Conservation (phyloP, 2,797 vertebrate genomes). For the Phataginus tetradactyla region DNA sequence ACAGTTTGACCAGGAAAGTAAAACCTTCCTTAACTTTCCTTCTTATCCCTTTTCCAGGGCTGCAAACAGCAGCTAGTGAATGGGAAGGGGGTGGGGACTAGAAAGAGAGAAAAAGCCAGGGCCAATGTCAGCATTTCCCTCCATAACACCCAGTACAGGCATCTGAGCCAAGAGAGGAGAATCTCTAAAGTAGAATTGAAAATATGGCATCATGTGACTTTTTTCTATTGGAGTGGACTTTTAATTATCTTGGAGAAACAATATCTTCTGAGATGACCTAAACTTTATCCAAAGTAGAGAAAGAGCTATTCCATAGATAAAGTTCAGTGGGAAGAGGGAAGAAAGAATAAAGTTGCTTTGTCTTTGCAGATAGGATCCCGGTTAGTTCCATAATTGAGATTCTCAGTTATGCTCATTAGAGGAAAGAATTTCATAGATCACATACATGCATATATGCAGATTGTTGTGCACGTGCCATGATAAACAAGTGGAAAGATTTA, state of each 20-base stretch:
- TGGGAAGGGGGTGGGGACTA: too few relatives aligned
- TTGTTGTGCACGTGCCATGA: accelerated
- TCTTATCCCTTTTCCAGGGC: neutral
- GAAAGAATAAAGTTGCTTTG: neutral
- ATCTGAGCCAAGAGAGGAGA: neutral
- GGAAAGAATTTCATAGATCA: neutral
- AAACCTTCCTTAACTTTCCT: neutral
- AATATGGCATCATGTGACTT: too few relatives aligned
- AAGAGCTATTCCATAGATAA: neutral
- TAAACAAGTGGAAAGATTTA: neutral
- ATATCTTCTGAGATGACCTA: neutral
- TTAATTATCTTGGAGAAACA: neutral
- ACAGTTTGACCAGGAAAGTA: neutral
- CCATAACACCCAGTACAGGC: neutral
- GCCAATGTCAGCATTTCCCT: neutral
- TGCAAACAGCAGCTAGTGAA: neutral
- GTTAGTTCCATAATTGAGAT: neutral
- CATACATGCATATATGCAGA: too few relatives aligned
- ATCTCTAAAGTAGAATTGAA: neutral
- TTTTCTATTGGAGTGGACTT: neutral
- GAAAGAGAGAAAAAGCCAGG: neutral
- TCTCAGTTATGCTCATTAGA: neutral
- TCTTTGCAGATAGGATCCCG: neutral
- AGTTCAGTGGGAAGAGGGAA: neutral
- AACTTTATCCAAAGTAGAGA: neutral